Conservation (phyloP, 2,113 vertebrate species). For the Prolemur simus region DNA sequence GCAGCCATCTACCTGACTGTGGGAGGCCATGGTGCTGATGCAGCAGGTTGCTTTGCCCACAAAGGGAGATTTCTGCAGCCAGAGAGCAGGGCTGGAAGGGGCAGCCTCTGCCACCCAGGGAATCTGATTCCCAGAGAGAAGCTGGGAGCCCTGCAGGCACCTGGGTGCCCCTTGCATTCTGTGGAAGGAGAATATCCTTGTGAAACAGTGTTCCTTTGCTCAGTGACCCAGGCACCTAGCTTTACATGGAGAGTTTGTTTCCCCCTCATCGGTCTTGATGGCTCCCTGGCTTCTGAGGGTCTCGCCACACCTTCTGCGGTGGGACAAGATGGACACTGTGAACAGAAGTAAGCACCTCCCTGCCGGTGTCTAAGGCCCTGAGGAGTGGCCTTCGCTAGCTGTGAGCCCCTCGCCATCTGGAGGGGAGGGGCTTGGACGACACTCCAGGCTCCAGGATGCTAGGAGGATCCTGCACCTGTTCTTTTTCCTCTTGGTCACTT, state of each 20-base stretch:
- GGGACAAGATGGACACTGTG: fast-evolving
- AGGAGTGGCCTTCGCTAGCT: neutral
- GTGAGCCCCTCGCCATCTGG: neutral
- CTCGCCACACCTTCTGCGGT: neutral
- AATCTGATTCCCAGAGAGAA: neutral
- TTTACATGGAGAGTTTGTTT: neutral
- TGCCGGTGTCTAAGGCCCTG: neutral
- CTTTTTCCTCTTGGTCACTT: neutral
- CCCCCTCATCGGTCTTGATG: fast-evolving
- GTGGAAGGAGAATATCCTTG: neutral
- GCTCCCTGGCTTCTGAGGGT: neutral
- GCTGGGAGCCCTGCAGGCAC: neutral
- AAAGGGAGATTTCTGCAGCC: neutral
- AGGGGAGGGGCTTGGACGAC: fast-evolving
- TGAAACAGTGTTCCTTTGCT: neutral
- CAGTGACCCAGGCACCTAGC: neutral
- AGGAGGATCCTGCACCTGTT: neutral
- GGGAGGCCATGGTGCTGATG: fast-evolving
- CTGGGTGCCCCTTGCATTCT: fast-evolving
- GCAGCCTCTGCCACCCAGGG: too few species aligned
- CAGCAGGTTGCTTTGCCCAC: neutral
- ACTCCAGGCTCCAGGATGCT: fast-evolving
- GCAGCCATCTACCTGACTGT: fast-evolving
- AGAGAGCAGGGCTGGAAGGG: neutral
- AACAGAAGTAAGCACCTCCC: fast-evolving